phyloP scores from a whole-genome alignment of 2,113 vertebrate species.

The Campylorhamphus procurvoides region DNA sequence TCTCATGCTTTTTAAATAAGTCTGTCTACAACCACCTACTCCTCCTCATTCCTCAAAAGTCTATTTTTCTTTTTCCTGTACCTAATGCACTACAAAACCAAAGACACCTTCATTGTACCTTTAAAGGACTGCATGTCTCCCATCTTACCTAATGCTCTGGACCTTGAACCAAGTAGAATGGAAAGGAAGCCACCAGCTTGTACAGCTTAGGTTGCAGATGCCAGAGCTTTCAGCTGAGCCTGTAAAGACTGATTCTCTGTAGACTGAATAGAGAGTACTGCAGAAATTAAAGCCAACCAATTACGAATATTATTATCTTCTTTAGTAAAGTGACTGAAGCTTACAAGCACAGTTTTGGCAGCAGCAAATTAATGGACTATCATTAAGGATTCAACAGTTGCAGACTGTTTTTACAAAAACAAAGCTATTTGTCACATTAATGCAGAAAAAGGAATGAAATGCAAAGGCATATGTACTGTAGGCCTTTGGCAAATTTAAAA shows the following conservation, averaged over 20 bases:
- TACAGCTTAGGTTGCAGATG: not conserved
- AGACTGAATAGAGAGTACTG: not conserved
- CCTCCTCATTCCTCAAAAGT: not conserved
- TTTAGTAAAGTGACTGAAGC: not conserved
- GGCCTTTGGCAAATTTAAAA: not conserved
- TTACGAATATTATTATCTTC: not conserved
- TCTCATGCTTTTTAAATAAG: not conserved
- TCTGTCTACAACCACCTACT: not conserved
- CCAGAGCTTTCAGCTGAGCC: not conserved
- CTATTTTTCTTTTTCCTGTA: not conserved
- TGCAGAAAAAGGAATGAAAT: not conserved
- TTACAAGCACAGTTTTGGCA: constrained; percentile 22
- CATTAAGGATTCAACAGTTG: not conserved
- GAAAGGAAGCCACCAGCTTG: not conserved
- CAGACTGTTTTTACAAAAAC: not conserved
- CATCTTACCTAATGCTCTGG: not conserved
- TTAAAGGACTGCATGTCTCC: not conserved
- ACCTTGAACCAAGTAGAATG: not conserved
- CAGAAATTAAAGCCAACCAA: constrained; percentile 13
- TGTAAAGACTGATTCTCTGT: not conserved
- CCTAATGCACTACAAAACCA: not conserved
- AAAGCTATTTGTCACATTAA: not conserved
- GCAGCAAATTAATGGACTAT: constrained; percentile 7
- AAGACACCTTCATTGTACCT: not conserved
- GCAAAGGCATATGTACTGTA: not conserved